phyloP scores from a whole-genome alignment of 2,113 vertebrate genomes.

The Larimichthys polyactis region DNA sequence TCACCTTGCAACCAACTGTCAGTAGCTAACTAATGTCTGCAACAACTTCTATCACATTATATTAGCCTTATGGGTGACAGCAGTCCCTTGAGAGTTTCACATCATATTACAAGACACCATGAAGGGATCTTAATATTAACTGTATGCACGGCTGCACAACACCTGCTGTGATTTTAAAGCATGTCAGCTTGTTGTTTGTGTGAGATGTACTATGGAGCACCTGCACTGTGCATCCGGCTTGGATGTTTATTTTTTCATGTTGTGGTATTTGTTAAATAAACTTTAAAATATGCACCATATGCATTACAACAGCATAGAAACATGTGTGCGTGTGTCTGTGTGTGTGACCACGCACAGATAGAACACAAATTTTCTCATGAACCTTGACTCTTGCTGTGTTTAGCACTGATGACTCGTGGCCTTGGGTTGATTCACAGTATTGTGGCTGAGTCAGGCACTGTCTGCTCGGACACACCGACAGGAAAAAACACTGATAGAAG shows the following conservation, averaged over 20 bases:
- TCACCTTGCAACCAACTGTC: neutral
- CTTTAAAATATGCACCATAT: neutral
- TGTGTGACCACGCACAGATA: slow-evolving; percentile 26
- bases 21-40: no score
- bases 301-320: neutral
- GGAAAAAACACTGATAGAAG: slow-evolving; percentile 72
- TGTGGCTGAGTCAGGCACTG: slow-evolving; percentile 50
- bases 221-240: neutral
- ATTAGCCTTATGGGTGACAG: neutral
- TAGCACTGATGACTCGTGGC: slow-evolving; percentile 45
- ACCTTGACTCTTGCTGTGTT: slow-evolving; percentile 68
- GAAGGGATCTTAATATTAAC: neutral
- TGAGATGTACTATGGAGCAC: no score
- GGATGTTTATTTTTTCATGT: neutral
- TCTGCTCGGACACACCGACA: slow-evolving; percentile 44
- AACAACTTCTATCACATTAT: neutral
- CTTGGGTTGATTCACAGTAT: slow-evolving; percentile 54
- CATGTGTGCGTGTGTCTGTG: neutral
- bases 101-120: neutral
- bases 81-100: neutral
- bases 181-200: neutral
- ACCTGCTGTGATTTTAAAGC: neutral
- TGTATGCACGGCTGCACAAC: neutral
- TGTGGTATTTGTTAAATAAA: neutral
- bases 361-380: slow-evolving; percentile 71